phyloP scores from a whole-genome alignment of 2,888 invertebrate species.

The Polyommatus iphigenia region DNA sequence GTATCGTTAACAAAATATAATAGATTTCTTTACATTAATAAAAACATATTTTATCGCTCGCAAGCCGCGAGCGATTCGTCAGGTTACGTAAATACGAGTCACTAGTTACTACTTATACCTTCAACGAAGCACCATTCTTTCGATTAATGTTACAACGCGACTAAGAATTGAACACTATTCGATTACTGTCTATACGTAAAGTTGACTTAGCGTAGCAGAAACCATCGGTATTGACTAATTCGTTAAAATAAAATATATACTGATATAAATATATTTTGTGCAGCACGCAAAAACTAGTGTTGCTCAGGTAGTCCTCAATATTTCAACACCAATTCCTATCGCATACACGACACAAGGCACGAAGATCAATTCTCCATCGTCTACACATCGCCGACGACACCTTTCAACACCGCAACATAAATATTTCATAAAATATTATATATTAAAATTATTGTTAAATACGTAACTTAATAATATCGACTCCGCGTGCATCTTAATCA shows the following conservation, averaged over 20 bases:
- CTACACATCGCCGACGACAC: constrained; percentile 24
- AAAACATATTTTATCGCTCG: constrained; percentile 44
- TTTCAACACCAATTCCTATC: constrained; percentile 35
- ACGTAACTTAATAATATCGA: constrained; percentile 23
- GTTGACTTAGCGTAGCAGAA: constrained; percentile 66
- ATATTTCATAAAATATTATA: constrained; percentile 31
- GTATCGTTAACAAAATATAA: constrained; percentile 46
- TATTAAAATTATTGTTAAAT: constrained; percentile 31
- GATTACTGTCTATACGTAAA: constrained; percentile 68
- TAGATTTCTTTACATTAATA: constrained; percentile 45
- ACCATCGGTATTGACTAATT: constrained; percentile 49
- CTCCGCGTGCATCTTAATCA: neutral
- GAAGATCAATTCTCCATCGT: constrained; percentile 69
- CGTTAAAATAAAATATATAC: constrained; percentile 53
- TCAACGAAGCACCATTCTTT: constrained; percentile 80
- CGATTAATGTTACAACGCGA: constrained; percentile 73
- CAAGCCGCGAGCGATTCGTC: constrained; percentile 54
- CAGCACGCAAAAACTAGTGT: constrained; percentile 57
- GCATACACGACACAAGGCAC: constrained; percentile 64
- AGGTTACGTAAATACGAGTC: constrained; percentile 65
- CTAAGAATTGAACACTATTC: constrained; percentile 73
- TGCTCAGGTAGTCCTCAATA: neutral
- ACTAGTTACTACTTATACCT: constrained; percentile 64
- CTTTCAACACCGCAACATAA: constrained; percentile 15
- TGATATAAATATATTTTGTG: constrained; percentile 69